Evolutionary conservation across 2,888 invertebrate genomes (phyloP), one percentile per base, ranked within the genome.

Genomic region (Chesias legatella): DNA sequence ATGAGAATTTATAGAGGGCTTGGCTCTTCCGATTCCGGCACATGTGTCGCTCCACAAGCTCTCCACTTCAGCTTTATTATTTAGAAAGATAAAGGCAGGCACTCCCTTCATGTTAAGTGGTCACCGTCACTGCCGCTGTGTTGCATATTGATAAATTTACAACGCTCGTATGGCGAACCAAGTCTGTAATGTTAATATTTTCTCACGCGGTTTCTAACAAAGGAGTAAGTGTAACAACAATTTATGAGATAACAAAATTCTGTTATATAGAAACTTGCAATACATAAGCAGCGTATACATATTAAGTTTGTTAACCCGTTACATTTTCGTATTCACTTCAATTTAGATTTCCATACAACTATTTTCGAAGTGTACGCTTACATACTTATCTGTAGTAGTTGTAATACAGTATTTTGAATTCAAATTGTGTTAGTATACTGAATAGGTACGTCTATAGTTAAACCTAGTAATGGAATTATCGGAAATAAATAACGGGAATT

Each of bases 281-380:
- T 65, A 58, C 58, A 54, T 60, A 60, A 62, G 67, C 66, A 70
- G 58, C 67, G 63, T 65, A 68, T 54, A 79, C 69, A 73, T 75
- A 78, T 77, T 71, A 80, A 82, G 83, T 82, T 83, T 81, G 75
- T 80, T 83, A 79, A 82, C 82, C 81, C 68, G 69, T 66, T 77
- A 71, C 69, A 65, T 60, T 60, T 62, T 56, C 60, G 65, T 67
- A 69, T 68, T 58, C 60, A 67, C 65, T 63, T 64, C 53, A 56
- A 61, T 68, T 17, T 17, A 5, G 5, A 17, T 17, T n/a, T 60
- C 47, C 60, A 52, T 53, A 30, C 36, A 39, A 7, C 35, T 43
- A 43, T 48, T 48, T 38, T 46, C 37, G 33, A 30, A 43, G 32
- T 25, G 26, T 22, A 22, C 24, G 22, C 32, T 47, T 27, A 51